Conservation (phyloP, 2,113 vertebrate species). For the Odocoileus virginianus region DNA sequence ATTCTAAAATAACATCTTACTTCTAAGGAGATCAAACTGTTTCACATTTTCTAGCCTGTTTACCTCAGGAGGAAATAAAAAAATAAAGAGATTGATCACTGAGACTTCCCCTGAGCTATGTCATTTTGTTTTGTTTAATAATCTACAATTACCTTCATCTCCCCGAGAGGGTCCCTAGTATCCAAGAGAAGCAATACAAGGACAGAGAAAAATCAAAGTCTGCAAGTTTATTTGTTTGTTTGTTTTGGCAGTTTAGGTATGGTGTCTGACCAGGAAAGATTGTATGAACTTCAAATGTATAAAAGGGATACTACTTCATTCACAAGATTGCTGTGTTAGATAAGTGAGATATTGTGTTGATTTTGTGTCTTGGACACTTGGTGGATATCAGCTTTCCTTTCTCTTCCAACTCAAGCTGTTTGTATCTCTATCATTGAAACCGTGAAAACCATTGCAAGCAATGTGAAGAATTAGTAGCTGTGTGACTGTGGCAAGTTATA, state of each 20-base stretch:
- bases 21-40: neutral
- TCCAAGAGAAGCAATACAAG: neutral
- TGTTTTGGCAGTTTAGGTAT: neutral
- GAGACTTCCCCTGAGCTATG: neutral
- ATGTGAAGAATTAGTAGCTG: neutral
- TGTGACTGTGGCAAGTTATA: neutral
- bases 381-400: neutral
- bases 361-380: neutral
- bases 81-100: neutral
- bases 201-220: neutral
- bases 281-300: neutral
- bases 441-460: neutral
- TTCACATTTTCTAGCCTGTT: neutral
- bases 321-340: neutral
- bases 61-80: neutral
- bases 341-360: neutral
- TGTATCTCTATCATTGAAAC: neutral
- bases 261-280: neutral
- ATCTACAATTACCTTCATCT: neutral
- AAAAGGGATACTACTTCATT: neutral
- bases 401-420: neutral
- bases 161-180: neutral
- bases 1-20: conserved; percentile 23
- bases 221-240: neutral
- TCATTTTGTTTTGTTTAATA: neutral